Percentiles rank a stretch among this genome's conserved stretches.
These are phyloP conservation scores for Cataglyphis altisquamis DNA, from an alignment of 2,888 invertebrate species.

Conservation along the genomic window DNA sequence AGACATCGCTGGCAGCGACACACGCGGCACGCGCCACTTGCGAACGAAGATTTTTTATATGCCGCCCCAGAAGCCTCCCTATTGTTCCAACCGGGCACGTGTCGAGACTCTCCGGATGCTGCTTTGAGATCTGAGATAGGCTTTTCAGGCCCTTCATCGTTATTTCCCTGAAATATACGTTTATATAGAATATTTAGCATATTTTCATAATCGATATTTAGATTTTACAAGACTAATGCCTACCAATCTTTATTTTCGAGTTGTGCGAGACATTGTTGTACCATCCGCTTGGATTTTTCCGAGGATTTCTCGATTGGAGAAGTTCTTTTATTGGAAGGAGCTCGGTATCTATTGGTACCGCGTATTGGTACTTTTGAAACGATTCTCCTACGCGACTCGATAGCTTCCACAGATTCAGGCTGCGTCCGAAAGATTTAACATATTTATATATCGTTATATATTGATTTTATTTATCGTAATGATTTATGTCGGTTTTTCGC, in stretches of 20 bases:
- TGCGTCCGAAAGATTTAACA: conserved; percentile 5
- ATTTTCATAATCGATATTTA: neutral
- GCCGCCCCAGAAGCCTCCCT: conserved; percentile 91
- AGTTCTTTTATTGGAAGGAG: conserved; percentile 77
- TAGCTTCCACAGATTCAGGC: conserved; percentile 50
- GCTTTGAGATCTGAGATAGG: conserved; percentile 90
- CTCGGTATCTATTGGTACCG: conserved; percentile 67
- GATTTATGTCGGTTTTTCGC: neutral
- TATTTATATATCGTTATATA: neutral
- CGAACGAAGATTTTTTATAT: conserved; percentile 96
- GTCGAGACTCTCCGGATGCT: conserved; percentile 89
- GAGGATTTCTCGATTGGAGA: conserved; percentile 81
- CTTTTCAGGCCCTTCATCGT: conserved; percentile 91
- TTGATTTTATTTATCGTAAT: neutral
- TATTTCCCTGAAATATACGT: conserved; percentile 88
- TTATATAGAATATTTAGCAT: neutral
- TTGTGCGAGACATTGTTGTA: conserved; percentile 89
- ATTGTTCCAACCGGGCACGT: conserved; percentile 90
- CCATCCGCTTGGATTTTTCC: conserved; percentile 90
- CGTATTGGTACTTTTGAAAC: conserved; percentile 76
- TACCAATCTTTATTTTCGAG: conserved; percentile 92
- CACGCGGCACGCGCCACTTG: conserved; percentile 97
- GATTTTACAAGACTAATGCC: conserved; percentile 46
- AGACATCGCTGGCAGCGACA: conserved; percentile 93
- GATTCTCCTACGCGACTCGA: conserved; percentile 48